These are phyloP conservation scores for Solea solea DNA, from an alignment of 2,113 vertebrate genomes.

Conservation along the genomic window DNA sequence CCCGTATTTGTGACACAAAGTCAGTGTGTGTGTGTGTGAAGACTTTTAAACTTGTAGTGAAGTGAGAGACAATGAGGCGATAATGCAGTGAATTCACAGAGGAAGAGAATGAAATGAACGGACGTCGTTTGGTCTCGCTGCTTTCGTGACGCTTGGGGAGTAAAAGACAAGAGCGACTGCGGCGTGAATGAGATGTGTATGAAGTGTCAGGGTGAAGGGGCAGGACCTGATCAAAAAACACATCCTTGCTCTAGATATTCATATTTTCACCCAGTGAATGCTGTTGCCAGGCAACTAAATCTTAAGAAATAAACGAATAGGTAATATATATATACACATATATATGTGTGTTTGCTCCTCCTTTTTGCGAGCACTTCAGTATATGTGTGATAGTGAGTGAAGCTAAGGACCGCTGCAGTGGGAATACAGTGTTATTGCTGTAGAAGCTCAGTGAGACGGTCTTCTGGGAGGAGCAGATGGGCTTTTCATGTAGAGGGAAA, in stretches of 20 bases:
- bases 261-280: slow-evolving; percentile 50
- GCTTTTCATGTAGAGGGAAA: slow-evolving; percentile 76
- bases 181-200: slow-evolving; percentile 42
- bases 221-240: slow-evolving; percentile 59
- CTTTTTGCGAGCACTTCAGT: slow-evolving; percentile 27
- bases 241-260: slow-evolving; percentile 53
- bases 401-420: slow-evolving; percentile 54
- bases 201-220: slow-evolving; percentile 46
- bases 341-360: slow-evolving; percentile 28
- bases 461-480: slow-evolving; percentile 77
- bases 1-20: slow-evolving; percentile 31
- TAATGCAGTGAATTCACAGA: neutral
- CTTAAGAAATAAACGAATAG: slow-evolving; percentile 49
- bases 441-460: slow-evolving; percentile 64
- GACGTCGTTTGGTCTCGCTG: slow-evolving; percentile 24
- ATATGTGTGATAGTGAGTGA: slow-evolving; percentile 57
- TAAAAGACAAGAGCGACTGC: slow-evolving; percentile 36
- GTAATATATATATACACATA: neutral
- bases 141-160: slow-evolving; percentile 14
- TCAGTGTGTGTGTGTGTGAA: neutral
- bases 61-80: neutral
- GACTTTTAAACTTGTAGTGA: too few relatives aligned
- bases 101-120: neutral
- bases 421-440: slow-evolving; percentile 73
- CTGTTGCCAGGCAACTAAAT: slow-evolving; percentile 72